phyloP scores from a whole-genome alignment of 2,797 vertebrate species.

The Typhlichthys subterraneus region DNA sequence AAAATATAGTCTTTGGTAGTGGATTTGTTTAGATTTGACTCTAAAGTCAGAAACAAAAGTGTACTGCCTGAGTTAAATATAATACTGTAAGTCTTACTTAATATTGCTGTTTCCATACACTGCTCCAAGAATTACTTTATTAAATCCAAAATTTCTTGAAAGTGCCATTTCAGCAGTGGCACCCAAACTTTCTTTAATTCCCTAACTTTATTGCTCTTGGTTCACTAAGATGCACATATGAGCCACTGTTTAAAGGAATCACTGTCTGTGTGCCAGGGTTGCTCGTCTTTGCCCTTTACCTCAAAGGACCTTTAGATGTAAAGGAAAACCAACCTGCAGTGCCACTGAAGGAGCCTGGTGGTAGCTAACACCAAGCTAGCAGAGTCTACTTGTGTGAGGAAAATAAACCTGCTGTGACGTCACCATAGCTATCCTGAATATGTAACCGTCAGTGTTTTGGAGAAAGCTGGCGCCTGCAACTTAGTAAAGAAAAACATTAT shows the following conservation, averaged over 20 bases:
- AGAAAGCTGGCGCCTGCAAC: not conserved
- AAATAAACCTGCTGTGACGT: constrained; percentile 38
- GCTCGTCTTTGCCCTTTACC: constrained; percentile 42
- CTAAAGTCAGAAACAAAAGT: not conserved
- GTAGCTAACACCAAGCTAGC: constrained; percentile 30
- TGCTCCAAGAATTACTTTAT: constrained; percentile 49
- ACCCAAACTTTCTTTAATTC: constrained; percentile 56
- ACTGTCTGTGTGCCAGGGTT: constrained; percentile 46
- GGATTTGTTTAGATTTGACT: not conserved
- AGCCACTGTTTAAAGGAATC: constrained; percentile 34
- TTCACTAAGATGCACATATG: constrained; percentile 26
- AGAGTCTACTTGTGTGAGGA: constrained; percentile 35
- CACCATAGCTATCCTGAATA: constrained; percentile 16
- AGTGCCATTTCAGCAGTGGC: constrained; percentile 65
- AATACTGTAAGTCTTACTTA: constrained; percentile 10
- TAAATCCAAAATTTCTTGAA: constrained; percentile 55
- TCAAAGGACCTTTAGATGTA: constrained; percentile 49
- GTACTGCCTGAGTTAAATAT: not conserved
- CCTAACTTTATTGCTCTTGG: constrained; percentile 46
- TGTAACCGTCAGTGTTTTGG: not conserved
- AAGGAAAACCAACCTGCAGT: constrained; percentile 37
- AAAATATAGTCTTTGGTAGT: not conserved
- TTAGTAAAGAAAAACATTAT: too few relatives aligned
- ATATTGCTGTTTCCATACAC: constrained; percentile 49
- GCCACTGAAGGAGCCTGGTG: constrained; percentile 16